Evolutionary conservation across 2,113 vertebrate species (phyloP).

Genomic region (Micronisus gabar): DNA sequence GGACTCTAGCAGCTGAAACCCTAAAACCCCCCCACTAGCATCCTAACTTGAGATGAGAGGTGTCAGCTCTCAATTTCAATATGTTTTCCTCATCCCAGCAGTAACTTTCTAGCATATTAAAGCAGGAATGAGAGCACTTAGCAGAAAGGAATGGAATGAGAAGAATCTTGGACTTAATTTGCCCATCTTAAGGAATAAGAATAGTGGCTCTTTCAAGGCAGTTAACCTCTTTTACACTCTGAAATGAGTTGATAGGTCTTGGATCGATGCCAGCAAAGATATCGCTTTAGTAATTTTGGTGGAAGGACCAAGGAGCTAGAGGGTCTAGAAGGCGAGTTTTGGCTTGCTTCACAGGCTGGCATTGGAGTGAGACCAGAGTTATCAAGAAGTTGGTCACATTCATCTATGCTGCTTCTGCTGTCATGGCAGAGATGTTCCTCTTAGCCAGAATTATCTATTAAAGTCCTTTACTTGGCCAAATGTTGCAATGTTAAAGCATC

Average conservation of each 20-base stretch:
- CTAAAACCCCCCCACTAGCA: not conserved
- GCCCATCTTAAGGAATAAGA: not conserved
- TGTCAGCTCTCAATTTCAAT: not conserved
- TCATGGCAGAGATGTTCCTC: not conserved
- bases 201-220: not conserved
- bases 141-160: not conserved
- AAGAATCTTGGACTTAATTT: not conserved
- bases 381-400: not conserved
- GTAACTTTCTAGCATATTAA: conserved; percentile 19
- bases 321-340: not conserved
- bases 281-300: not conserved
- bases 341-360: not conserved
- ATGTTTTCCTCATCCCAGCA: not conserved
- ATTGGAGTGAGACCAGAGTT: not conserved
- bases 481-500: not conserved
- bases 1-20: not conserved
- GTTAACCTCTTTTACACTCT: not conserved
- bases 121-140: not conserved
- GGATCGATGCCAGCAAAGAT: not conserved
- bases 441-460: not conserved
- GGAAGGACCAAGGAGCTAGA: not conserved
- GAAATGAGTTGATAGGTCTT: not conserved
- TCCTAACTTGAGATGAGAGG: not conserved
- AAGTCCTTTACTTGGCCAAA: not conserved
- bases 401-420: not conserved